phyloP scores from a whole-genome alignment of 2,888 invertebrate species.

The Amiota minor region DNA sequence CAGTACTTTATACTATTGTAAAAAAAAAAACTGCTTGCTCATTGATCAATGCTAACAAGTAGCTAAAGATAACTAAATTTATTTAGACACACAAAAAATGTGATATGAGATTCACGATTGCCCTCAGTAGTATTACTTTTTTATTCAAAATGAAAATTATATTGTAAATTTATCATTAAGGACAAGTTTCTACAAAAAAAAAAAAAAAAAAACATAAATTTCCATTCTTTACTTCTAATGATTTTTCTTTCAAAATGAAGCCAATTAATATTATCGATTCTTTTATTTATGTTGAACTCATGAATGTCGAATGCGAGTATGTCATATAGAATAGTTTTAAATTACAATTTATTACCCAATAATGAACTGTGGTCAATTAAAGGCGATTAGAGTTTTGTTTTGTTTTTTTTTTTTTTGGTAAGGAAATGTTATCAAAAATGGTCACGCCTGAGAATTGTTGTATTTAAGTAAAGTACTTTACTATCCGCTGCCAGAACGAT shows the following conservation, averaged over 20 bases:
- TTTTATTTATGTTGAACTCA: neutral
- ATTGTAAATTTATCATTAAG: neutral
- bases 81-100: too few species aligned
- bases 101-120: too few species aligned
- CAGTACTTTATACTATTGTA: too few species aligned
- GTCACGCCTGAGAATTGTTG: conserved; percentile 38
- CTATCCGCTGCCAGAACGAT: conserved; percentile 42
- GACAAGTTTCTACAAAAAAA: neutral
- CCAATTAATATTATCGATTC: conserved; percentile 27
- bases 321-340: conserved; percentile 37
- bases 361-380: conserved; percentile 47
- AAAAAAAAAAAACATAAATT: neutral
- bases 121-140: too few species aligned
- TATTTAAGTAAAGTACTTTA: too few species aligned
- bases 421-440: conserved; percentile 39
- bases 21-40: too few species aligned
- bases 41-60: neutral
- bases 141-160: too few species aligned
- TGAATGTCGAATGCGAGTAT: neutral
- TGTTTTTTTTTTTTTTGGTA: conserved; percentile 37
- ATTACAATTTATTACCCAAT: conserved; percentile 44
- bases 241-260: conserved; percentile 11
- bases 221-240: neutral
- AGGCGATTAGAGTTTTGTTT: conserved; percentile 59
- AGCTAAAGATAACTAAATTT: neutral